Base-by-base conservation (phyloP, 2,113 vertebrate genomes). In the Casuarius casuarius region DNA sequence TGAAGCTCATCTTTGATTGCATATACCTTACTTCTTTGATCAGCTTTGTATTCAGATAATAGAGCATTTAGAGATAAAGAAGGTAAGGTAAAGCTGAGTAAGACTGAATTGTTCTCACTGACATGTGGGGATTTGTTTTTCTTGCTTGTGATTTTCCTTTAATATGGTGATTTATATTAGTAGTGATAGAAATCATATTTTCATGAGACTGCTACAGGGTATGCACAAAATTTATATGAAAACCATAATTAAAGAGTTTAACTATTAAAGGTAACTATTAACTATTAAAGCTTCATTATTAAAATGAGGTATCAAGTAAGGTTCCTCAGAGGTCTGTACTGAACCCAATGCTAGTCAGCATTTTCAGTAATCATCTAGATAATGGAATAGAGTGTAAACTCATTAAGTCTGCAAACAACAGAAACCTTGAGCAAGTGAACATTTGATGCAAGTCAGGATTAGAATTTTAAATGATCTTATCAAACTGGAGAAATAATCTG, bases 11-110 rank as follows among this genome's bases (percentile, higher is more conserved):
- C 16, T 85, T 75, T 86, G 58, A 49, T 51, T 58, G 13, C 28
- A 63, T 35, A n/a, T 23, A 68, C 9, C 6, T 49, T 48, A 44
- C 6, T 29, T 58, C 33, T 71, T 63, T 83, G 42, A 52, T 42
- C 42, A 63, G 20, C 31, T 83, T 68, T 73, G 17, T 52, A 19
- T 42, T 85, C 25, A 62, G 35, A 65, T 38, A 61, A 35, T 35
- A 59, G 33, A 63, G 9, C 0, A 3, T 52, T 81, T 56, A 62
- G 10, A 77, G 40, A n/a, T 70, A 5, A 31, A 83, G 65, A 85
- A 73, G 16, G 3, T 74, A 51, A 2, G 1, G 14, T 17, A 68
- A 67, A 73, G 8, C 31, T 73, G 33, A 1, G 0, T 49, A 21
- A 56, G 31, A 6, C 11, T 72, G 35, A 72, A 49, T 11, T 56